phyloP scores from a whole-genome alignment of 2,888 invertebrate species.

The Antitype chi region DNA sequence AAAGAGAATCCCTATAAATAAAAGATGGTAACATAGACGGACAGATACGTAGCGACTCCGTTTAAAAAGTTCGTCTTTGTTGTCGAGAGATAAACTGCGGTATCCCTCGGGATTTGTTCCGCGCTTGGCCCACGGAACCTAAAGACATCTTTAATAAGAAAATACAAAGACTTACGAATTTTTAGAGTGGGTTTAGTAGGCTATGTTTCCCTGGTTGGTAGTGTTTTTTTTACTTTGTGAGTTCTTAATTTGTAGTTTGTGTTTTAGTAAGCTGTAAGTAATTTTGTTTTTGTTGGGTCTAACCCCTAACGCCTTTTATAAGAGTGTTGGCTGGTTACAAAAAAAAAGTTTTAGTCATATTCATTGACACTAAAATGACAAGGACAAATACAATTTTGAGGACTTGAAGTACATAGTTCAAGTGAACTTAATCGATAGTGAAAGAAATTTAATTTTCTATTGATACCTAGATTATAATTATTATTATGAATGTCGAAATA shows the following conservation, averaged over 20 bases:
- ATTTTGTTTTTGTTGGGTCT: neutral
- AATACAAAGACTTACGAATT: constrained; percentile 64
- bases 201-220: constrained; percentile 42
- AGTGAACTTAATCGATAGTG: neutral
- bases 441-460: neutral
- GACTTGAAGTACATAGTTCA: neutral
- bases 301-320: constrained; percentile 1
- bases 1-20: constrained; percentile 61
- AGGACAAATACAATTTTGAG: neutral
- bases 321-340: neutral
- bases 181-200: constrained; percentile 51
- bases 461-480: neutral
- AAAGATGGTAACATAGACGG: constrained; percentile 59
- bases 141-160: constrained; percentile 68
- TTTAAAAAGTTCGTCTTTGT: constrained; percentile 71
- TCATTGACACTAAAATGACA: neutral
- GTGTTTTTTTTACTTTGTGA: constrained; percentile 27
- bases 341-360: neutral
- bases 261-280: constrained; percentile 11
- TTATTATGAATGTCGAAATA: neutral
- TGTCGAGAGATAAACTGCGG: constrained; percentile 71
- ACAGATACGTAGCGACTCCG: constrained; percentile 65
- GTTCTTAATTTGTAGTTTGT: constrained; percentile 40
- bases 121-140: constrained; percentile 61
- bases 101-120: constrained; percentile 70